Percentiles rank a stretch among this genome's conserved stretches.
phyloP scores from a whole-genome alignment of 2,797 vertebrate genomes.

The Chrosomus eos region DNA sequence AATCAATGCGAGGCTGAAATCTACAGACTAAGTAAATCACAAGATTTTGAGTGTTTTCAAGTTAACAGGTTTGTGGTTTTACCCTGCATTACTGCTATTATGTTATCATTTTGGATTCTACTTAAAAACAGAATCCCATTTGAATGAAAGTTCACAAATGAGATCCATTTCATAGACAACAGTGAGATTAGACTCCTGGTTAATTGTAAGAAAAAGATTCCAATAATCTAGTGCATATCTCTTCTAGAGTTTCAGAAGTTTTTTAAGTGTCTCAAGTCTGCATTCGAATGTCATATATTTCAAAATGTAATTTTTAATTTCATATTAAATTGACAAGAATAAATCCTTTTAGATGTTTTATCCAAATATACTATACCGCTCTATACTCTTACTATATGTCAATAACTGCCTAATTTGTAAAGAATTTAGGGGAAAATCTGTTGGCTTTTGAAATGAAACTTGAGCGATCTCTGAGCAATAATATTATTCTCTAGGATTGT shows the following conservation, averaged over 20 bases:
- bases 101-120: background rate
- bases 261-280: background rate
- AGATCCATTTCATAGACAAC: background rate
- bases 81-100: background rate
- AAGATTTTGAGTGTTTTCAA: background rate
- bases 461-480: background rate
- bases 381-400: background rate
- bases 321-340: background rate
- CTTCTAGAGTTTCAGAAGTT: background rate
- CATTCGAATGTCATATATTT: background rate
- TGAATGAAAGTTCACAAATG: background rate
- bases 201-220: background rate
- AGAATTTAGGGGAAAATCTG: background rate
- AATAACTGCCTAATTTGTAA: background rate
- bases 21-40: constrained; percentile 1
- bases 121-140: background rate
- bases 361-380: background rate
- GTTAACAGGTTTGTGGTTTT: background rate
- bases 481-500: background rate
- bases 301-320: background rate
- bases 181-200: background rate
- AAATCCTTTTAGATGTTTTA: background rate
- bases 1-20: constrained; percentile 37
- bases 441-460: background rate
- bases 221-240: background rate